Conservation (phyloP, 2,797 vertebrate species). For the Smutsia temminckii region DNA sequence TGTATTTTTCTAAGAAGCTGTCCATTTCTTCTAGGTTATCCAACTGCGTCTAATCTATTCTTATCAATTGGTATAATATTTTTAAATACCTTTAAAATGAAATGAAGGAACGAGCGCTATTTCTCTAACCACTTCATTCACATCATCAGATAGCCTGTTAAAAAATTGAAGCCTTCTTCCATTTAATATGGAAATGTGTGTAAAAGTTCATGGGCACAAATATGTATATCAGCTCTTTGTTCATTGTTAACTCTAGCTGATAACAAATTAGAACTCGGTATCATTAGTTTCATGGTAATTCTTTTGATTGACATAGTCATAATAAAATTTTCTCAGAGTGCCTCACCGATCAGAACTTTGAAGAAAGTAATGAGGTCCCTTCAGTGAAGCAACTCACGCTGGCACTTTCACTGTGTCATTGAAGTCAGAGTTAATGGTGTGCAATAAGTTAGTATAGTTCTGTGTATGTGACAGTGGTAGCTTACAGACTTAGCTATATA, state of each 20-base stretch:
- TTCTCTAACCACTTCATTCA: slow-evolving; percentile 13
- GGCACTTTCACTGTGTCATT: neutral
- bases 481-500: neutral
- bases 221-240: neutral
- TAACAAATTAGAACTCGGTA: neutral
- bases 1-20: too few species aligned
- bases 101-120: neutral
- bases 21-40: too few species aligned
- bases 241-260: neutral
- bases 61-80: neutral
- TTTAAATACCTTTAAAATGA: slow-evolving; percentile 33
- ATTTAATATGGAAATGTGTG: neutral
- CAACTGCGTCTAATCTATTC: too few species aligned
- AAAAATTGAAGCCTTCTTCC: neutral
- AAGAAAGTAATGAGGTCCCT: slow-evolving; percentile 2
- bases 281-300: slow-evolving; percentile 22
- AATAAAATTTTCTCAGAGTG: neutral
- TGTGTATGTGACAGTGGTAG: neutral
- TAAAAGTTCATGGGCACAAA: neutral
- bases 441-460: neutral
- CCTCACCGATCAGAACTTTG: neutral
- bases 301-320: neutral
- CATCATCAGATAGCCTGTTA: neutral
- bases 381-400: neutral
- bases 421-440: neutral